These are phyloP conservation scores for Phenganax subtilis DNA, from an alignment of 92 coral and sea anemone genomes.

Conservation along the genomic window DNA sequence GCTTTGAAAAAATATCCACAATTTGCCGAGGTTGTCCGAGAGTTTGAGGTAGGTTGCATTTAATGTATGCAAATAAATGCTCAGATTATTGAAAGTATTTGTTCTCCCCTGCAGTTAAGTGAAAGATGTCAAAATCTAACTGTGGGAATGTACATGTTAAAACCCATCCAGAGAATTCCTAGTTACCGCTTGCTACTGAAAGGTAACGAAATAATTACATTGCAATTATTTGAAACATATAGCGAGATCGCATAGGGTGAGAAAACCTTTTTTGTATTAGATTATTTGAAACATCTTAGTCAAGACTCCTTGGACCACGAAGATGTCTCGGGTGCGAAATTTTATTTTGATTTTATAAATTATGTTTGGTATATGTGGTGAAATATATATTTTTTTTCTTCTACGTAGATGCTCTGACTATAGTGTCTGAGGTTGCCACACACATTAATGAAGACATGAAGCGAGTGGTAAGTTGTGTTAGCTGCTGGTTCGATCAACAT, in stretches of 20 bases:
- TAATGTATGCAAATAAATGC: neutral
- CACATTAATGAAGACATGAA: slow-evolving; percentile 99
- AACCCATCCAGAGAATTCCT: slow-evolving; percentile 97
- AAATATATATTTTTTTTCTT: neutral
- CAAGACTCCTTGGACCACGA: slow-evolving; percentile 68
- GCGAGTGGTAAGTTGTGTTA: slow-evolving; percentile 63
- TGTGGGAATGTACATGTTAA: slow-evolving; percentile 76
- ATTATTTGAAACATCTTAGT: slow-evolving; percentile 82
- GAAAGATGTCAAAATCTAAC: slow-evolving; percentile 72
- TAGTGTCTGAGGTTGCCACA: slow-evolving; percentile 92
- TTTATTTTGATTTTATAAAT: too few relatives aligned
- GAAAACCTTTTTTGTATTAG: slow-evolving; percentile 31
- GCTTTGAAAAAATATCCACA: slow-evolving; percentile 82
- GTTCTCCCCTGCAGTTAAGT: slow-evolving; percentile 53
- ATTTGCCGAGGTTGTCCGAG: slow-evolving; percentile 77
- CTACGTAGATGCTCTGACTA: slow-evolving; percentile 65
- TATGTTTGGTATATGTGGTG: neutral
- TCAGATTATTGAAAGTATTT: neutral
- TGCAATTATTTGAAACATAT: too few relatives aligned
- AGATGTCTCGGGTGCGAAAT: slow-evolving; percentile 62
- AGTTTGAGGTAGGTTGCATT: slow-evolving; percentile 62
- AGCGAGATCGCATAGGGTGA: neutral
- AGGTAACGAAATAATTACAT: slow-evolving; percentile 44
- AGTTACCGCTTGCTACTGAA: slow-evolving; percentile 85
- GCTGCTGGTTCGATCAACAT: neutral